Evolutionary conservation across 2,113 vertebrate genomes (phyloP).

Genomic region (Helogale parvula): DNA sequence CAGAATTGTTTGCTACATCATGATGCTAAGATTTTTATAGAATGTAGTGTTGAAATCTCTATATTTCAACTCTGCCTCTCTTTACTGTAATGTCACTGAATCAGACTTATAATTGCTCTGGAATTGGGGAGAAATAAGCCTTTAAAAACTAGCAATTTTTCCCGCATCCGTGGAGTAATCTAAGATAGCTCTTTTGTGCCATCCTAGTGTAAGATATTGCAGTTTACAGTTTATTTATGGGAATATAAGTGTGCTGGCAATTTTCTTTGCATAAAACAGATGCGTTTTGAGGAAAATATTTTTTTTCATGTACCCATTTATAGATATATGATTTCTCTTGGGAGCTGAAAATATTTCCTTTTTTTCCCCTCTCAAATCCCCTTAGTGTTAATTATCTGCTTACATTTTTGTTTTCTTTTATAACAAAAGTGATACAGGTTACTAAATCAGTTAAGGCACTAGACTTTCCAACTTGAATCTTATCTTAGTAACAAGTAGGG

Average conservation of each 20-base stretch:
- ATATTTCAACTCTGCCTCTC: background rate
- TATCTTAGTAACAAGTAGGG: slow-evolving; percentile 45
- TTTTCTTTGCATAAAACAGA: slow-evolving; percentile 59
- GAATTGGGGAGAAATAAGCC: background rate
- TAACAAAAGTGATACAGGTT: slow-evolving; percentile 63
- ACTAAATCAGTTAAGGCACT: slow-evolving; percentile 64
- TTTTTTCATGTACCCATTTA: slow-evolving; percentile 25
- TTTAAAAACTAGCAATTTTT: background rate
- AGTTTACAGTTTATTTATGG: slow-evolving; percentile 47
- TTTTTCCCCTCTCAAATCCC: slow-evolving; percentile 39
- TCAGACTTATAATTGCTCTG: background rate
- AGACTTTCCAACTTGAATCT: slow-evolving; percentile 57
- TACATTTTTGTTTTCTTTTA: slow-evolving; percentile 64
- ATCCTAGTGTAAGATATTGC: background rate
- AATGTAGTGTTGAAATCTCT: background rate
- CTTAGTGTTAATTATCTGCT: slow-evolving; percentile 80
- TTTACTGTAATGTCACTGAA: background rate
- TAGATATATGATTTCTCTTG: slow-evolving; percentile 41
- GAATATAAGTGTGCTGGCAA: background rate
- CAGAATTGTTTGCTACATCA: background rate
- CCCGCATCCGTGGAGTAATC: background rate
- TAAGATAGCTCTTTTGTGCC: background rate
- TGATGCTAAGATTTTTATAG: background rate
- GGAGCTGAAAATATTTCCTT: slow-evolving; percentile 44
- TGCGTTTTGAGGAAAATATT: slow-evolving; percentile 43